A percentile compares a stretch with the other conserved stretches of the same genome.
These are phyloP conservation scores for Cheirogaleus major DNA, from an alignment of 2,797 vertebrate genomes.

Conservation along the genomic window DNA sequence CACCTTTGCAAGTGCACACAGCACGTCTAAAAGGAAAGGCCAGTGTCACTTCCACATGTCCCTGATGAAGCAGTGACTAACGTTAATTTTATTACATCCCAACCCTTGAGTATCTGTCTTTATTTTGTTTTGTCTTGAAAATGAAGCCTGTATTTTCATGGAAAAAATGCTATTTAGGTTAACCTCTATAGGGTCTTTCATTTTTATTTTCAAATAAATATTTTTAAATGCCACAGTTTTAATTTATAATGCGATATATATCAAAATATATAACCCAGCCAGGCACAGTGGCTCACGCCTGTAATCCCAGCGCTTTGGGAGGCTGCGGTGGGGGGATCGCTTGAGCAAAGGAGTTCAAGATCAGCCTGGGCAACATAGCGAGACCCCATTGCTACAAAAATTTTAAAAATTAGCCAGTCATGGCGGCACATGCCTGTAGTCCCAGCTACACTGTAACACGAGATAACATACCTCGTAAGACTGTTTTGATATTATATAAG, in stretches of 20 bases:
- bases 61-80: neutral
- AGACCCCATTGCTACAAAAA: too few relatives aligned
- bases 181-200: neutral
- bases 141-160: neutral
- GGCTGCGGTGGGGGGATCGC: neutral
- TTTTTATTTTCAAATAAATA: neutral
- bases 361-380: too few relatives aligned
- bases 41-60: neutral
- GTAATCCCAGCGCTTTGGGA: neutral
- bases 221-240: neutral
- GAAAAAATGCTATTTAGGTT: neutral
- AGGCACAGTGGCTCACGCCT: neutral
- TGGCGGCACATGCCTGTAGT: too few relatives aligned
- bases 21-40: neutral
- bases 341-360: too few relatives aligned
- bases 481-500: accelerated
- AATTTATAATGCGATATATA: neutral
- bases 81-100: neutral
- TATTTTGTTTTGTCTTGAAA: neutral
- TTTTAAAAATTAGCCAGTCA: too few relatives aligned
- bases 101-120: neutral
- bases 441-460: too few relatives aligned
- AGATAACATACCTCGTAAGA: too few relatives aligned
- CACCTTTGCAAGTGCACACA: neutral
- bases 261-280: neutral